phyloP scores from a whole-genome alignment of 2,113 vertebrate species.

The Hemicordylus capensis region DNA sequence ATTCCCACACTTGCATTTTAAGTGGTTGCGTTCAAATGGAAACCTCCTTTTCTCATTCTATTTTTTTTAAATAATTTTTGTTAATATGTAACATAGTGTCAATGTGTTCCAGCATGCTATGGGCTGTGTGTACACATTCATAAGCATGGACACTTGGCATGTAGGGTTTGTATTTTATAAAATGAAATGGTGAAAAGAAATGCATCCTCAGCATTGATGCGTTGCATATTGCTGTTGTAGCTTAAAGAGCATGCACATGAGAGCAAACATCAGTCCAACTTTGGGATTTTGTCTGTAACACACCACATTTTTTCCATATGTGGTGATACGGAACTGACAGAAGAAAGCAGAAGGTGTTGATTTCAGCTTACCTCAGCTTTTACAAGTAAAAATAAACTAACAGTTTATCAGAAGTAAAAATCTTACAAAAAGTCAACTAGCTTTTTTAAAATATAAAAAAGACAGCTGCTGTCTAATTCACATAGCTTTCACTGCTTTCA shows the following conservation, averaged over 20 bases:
- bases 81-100: neutral
- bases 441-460: neutral
- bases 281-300: neutral
- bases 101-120: neutral
- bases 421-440: conserved; percentile 48
- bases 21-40: neutral
- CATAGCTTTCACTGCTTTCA: conserved; percentile 45
- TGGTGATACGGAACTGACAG: neutral
- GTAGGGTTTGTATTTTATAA: conserved; percentile 26
- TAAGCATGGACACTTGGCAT: neutral
- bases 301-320: neutral
- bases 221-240: neutral
- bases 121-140: neutral
- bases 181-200: conserved; percentile 22
- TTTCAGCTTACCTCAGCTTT: conserved; percentile 44
- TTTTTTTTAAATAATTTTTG: neutral
- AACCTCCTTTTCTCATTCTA: neutral
- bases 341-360: conserved; percentile 25
- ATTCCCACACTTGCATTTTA: conserved; percentile 31
- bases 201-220: conserved; percentile 2
- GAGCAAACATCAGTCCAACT: neutral
- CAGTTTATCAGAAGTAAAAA: conserved; percentile 43
- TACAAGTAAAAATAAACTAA: conserved; percentile 50
- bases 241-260: neutral
- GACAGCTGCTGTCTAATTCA: conserved; percentile 64